These are phyloP conservation scores for Globia sparganii DNA, from an alignment of 2,888 invertebrate genomes.

Conservation along the genomic window DNA sequence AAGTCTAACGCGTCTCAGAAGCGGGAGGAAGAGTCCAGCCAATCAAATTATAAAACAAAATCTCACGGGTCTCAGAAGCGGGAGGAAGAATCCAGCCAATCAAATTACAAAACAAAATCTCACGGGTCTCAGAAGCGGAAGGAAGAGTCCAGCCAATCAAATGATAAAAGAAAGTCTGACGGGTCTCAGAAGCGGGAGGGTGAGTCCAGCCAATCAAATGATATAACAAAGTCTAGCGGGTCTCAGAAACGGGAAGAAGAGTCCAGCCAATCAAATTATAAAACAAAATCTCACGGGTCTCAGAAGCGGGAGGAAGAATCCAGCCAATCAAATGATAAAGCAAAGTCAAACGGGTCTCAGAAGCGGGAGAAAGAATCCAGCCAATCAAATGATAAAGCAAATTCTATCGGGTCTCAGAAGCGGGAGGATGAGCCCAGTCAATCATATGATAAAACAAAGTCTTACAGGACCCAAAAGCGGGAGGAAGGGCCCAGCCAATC, in stretches of 20 bases:
- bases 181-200: not conserved
- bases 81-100: not conserved
- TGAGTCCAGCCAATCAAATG: not conserved
- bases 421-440: not conserved
- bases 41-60: not conserved
- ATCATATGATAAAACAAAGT: not conserved
- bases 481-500: not conserved
- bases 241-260: not conserved
- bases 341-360: not conserved
- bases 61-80: not conserved
- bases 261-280: not conserved
- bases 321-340: not conserved
- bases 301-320: not conserved
- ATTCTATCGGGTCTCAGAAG: not conserved
- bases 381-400: not conserved
- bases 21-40: not conserved
- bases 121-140: not conserved
- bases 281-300: not conserved
- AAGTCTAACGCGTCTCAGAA: not conserved
- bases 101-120: not conserved
- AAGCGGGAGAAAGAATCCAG: not conserved
- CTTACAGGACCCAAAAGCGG: not conserved
- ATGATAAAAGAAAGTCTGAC: not conserved
- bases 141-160: not conserved
- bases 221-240: rapidly evolving